Evolutionary conservation across 2,113 vertebrate genomes (phyloP).

Genomic region (Desmodus rotundus): DNA sequence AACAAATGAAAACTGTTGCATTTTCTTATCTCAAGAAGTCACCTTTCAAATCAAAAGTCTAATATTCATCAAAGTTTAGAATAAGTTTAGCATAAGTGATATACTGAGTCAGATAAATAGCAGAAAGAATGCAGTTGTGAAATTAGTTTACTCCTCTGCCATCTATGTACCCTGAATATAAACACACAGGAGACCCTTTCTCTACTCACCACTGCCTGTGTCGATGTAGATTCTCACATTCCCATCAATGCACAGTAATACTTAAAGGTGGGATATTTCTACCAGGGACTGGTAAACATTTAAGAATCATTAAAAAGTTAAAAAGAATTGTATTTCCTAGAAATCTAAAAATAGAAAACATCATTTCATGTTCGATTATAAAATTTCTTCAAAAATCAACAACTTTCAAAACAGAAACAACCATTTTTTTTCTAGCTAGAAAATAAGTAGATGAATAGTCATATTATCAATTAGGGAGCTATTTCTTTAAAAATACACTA

Average conservation of each 20-base stretch:
- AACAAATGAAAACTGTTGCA: neutral
- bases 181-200: neutral
- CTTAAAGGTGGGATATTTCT: neutral
- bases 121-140: neutral
- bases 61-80: neutral
- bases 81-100: neutral
- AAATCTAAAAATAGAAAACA: neutral
- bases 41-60: neutral
- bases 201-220: neutral
- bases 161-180: neutral
- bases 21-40: neutral
- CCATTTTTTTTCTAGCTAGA: neutral
- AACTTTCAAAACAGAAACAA: neutral
- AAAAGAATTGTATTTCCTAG: neutral
- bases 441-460: neutral
- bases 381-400: neutral
- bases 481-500: neutral
- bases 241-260: neutral
- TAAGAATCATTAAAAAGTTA: neutral
- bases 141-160: neutral
- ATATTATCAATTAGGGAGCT: neutral
- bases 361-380: neutral
- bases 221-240: neutral
- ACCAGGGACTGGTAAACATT: neutral
- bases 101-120: neutral